Percentiles rank a stretch among this genome's conserved stretches.
phyloP scores from a whole-genome alignment of 1,140 invertebrate genomes.

The Atta cephalotes region DNA sequence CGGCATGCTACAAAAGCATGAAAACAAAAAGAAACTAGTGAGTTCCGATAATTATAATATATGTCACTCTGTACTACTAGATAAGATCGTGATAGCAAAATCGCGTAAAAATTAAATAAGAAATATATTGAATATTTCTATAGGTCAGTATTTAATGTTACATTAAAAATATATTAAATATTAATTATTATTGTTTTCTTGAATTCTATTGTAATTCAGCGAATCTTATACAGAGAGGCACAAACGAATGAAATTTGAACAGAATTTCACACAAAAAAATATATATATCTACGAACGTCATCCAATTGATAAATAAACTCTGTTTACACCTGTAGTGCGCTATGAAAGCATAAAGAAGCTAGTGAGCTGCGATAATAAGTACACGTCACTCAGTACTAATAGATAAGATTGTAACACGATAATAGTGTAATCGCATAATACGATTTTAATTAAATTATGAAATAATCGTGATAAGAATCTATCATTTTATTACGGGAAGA shows the following conservation, averaged over 20 bases:
- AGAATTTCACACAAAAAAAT: not conserved
- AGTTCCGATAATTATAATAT: too few species aligned
- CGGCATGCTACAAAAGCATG: too few species aligned
- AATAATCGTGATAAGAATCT: constrained; percentile 12
- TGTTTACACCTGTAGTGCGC: not conserved
- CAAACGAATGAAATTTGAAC: not conserved
- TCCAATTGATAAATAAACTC: constrained; percentile 6
- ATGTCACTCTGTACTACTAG: too few species aligned
- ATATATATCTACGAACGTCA: not conserved
- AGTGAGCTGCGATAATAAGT: not conserved
- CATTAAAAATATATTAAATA: not conserved
- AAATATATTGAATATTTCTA: too few species aligned
- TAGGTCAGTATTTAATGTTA: too few species aligned
- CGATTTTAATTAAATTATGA: constrained; percentile 48
- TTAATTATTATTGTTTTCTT: not conserved
- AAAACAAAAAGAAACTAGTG: too few species aligned
- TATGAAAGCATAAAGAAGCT: not conserved
- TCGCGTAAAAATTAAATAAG: too few species aligned
- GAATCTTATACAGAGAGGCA: not conserved
- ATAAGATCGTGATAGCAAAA: too few species aligned
- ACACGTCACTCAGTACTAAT: not conserved
- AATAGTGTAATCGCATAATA: constrained; percentile 57
- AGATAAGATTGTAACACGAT: constrained; percentile 34
- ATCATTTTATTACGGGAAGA: constrained; percentile 4
- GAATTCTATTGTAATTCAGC: not conserved